Percentiles rank a stretch among this genome's conserved stretches.
phyloP scores from a whole-genome alignment of 2,888 invertebrate species.

The Calephelis perditalis region DNA sequence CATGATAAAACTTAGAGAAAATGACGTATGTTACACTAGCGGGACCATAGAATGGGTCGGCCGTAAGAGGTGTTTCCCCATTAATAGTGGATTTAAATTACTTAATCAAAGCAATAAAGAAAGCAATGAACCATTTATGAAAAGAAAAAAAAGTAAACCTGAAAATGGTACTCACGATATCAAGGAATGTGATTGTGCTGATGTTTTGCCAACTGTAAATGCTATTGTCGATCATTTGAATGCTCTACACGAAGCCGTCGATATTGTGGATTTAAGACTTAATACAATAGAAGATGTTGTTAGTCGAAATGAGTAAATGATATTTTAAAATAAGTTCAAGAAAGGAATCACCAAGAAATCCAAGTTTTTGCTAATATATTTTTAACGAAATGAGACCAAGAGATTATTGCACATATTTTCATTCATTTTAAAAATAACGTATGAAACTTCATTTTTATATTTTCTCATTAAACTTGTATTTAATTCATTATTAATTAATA shows the following conservation, averaged over 20 bases:
- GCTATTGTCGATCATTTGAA: constrained; percentile 76
- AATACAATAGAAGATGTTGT: constrained; percentile 66
- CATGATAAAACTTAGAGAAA: constrained; percentile 61
- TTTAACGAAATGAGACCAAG: too few species aligned
- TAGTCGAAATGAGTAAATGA: constrained; percentile 33
- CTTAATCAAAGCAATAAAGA: constrained; percentile 40
- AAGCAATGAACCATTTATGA: constrained; percentile 39
- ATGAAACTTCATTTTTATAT: background rate
- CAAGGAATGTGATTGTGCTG: constrained; percentile 61
- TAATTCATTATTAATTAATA: background rate
- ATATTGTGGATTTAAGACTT: constrained; percentile 73
- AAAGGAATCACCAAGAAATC: too few species aligned
- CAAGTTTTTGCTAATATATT: too few species aligned
- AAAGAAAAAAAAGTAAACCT: constrained; percentile 43
- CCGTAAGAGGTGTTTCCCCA: constrained; percentile 58
- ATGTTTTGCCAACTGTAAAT: constrained; percentile 69
- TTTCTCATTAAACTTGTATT: constrained; percentile 4
- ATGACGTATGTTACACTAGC: constrained; percentile 70
- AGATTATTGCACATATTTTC: background rate
- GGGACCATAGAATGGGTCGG: constrained; percentile 72
- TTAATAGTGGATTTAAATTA: constrained; percentile 67
- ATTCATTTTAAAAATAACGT: background rate
- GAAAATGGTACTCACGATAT: constrained; percentile 36
- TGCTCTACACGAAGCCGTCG: constrained; percentile 75
- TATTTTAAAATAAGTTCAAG: too few species aligned